Evolutionary conservation across 23 tunicate genomes (phyloP).

Genomic region (Ciona savignyi): DNA sequence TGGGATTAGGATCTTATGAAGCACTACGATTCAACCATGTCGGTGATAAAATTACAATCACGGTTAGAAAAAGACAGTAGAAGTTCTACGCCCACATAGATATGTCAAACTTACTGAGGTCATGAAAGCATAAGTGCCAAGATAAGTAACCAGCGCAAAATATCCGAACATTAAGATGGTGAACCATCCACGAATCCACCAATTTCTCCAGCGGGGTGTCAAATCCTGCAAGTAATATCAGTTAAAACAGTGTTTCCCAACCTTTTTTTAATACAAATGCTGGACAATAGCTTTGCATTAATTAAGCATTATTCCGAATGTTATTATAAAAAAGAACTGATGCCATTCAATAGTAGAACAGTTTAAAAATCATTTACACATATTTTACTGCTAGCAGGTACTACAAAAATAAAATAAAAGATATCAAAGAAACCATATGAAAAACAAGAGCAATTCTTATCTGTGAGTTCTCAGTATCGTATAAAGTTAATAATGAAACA

Average conservation of each 20-base stretch:
- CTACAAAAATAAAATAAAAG: neutral
- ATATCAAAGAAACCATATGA: too few species aligned
- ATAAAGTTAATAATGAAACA: too few species aligned
- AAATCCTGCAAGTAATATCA: conserved; percentile 34
- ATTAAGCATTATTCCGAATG: neutral
- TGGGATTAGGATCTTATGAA: neutral
- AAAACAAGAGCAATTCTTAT: too few species aligned
- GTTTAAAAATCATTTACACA: neutral
- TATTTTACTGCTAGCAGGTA: neutral
- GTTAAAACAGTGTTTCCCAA: neutral
- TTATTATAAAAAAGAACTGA: neutral
- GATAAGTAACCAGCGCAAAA: conserved; percentile 49
- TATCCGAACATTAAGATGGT: conserved; percentile 61
- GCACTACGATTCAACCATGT: neutral
- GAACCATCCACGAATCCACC: conserved; percentile 94
- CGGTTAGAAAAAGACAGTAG: too few species aligned
- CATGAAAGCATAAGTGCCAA: conserved; percentile 83
- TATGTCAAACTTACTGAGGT: conserved; percentile 32
- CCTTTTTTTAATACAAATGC: neutral
- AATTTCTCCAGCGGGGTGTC: conserved; percentile 90
- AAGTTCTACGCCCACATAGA: too few species aligned
- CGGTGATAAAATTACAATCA: too few species aligned
- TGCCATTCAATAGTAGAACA: too few species aligned
- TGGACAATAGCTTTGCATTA: neutral
- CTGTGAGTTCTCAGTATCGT: too few species aligned